Evolutionary conservation across 2,797 vertebrate genomes (phyloP).

Genomic region (Urocyon cinereoargenteus): DNA sequence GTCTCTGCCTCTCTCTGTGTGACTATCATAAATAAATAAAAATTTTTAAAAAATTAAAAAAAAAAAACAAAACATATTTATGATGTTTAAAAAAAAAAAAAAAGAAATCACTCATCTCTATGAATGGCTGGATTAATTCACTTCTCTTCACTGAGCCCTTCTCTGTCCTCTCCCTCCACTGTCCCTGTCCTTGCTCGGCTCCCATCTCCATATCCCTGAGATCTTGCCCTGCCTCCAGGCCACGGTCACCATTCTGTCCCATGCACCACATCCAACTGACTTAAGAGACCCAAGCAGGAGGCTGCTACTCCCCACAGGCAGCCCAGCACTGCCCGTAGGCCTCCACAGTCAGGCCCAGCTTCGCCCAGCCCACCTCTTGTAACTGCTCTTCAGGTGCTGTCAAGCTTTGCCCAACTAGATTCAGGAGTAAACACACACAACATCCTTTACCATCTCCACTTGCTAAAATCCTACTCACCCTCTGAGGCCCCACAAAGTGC

Average conservation of each 20-base stretch:
- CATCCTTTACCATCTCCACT: neutral
- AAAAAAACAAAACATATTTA: too few species aligned
- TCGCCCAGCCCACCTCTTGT: too few species aligned
- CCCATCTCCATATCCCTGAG: neutral
- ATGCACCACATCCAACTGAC: neutral
- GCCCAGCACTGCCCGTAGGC: neutral
- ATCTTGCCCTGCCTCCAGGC: neutral
- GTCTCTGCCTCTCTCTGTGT: too few species aligned
- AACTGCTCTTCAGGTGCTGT: neutral
- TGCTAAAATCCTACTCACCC: neutral
- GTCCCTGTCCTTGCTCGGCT: neutral
- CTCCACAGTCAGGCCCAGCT: neutral
- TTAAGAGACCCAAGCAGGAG: neutral
- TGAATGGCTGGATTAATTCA: fast-evolving
- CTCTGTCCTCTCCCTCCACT: neutral
- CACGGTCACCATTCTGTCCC: neutral
- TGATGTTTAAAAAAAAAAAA: too few species aligned
- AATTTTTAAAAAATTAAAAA: too few species aligned
- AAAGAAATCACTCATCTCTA: too few species aligned
- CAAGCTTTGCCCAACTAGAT: neutral
- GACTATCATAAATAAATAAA: too few species aligned
- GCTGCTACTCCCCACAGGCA: neutral
- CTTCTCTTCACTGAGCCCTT: neutral
- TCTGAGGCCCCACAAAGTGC: neutral
- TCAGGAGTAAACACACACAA: neutral